Base-by-base conservation (phyloP, 2,888 invertebrate genomes). In the Nomada lathburiana region DNA sequence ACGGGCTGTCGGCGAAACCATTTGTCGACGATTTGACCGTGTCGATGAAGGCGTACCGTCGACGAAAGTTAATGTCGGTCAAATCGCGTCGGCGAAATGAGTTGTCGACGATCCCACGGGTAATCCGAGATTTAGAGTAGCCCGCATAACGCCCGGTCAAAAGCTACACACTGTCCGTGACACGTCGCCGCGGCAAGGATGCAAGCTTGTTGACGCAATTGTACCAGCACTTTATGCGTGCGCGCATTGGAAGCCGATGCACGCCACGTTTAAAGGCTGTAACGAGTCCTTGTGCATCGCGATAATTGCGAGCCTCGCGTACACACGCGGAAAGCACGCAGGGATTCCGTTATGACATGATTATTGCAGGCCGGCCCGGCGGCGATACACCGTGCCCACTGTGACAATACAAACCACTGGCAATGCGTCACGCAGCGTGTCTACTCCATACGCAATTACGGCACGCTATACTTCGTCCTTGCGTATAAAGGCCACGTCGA, bases 371-470 rank as follows among this genome's bases (percentile, higher is more conserved):
- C 82, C 78, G 67, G 65, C 75, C 65, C 69, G 78, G 60, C 74
- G 67, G 78, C 88, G 83, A 80, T 86, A 85, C 76, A 82, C 75
- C 72, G 80, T 84, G 84, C 84, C 84, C 86, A 83, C 78, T 77
- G 86, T 89, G 90, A 90, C 91, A 91, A 92, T 92, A 92, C 90
- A 91, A 13, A 90, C 90, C 90, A 83, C 80, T 71, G 84, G 91
- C 91, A 90, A 93, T 93, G 90, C 90, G 90, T 93, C 92, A 93
- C 90, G 86, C 89, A 88, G 89, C 88, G 86, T 89, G 93, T 93
- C 92, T 89, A 90, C 86, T 88, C 89, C 92, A 92, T 86, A 85
- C 86, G 88, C 88, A 88, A 88, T 88, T 88, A 88, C 83, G 83
- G 75, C 84, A 63, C 79, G 82, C 80, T 85, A 84, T 82, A 81